Evolutionary conservation across 2,797 vertebrate species (phyloP).

Genomic region (Kryptolebias ocellatus): DNA sequence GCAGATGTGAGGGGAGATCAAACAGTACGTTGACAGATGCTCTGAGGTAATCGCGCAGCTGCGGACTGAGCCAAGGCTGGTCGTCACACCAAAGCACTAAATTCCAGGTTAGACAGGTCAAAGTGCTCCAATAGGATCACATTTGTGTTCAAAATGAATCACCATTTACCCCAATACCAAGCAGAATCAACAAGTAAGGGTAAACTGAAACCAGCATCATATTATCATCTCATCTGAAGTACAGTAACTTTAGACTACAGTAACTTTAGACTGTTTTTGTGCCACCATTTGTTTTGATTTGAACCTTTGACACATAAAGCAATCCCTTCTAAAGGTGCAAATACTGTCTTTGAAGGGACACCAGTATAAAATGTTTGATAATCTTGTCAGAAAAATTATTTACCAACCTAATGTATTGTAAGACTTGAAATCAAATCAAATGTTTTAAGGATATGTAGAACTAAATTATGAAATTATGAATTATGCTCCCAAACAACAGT

Average conservation of each 20-base stretch:
- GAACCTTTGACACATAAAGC: not conserved
- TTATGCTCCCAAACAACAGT: no score
- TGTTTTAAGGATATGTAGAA: no score
- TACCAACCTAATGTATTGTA: no score
- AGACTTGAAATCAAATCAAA: no score
- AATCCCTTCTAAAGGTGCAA: no score
- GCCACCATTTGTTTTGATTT: not conserved
- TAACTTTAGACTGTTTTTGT: no score
- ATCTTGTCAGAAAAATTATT: no score
- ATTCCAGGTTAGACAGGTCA: slow-evolving; percentile 68
- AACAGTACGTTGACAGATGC: slow-evolving; percentile 69
- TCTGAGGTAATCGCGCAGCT: slow-evolving; percentile 59
- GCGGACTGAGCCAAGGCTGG: slow-evolving; percentile 57
- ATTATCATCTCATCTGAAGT: not conserved
- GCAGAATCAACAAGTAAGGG: slow-evolving; percentile 41
- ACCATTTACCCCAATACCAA: slow-evolving; percentile 39
- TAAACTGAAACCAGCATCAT: not conserved
- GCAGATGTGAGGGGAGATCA: slow-evolving; percentile 68
- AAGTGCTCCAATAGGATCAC: slow-evolving; percentile 67
- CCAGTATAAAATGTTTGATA: no score
- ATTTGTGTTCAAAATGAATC: slow-evolving; percentile 41
- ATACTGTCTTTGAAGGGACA: not conserved
- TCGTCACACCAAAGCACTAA: slow-evolving; percentile 42
- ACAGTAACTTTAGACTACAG: not conserved
- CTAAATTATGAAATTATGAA: no score